These are phyloP conservation scores for Thymelicus lineola DNA, from an alignment of 2,888 invertebrate genomes.

Conservation along the genomic window DNA sequence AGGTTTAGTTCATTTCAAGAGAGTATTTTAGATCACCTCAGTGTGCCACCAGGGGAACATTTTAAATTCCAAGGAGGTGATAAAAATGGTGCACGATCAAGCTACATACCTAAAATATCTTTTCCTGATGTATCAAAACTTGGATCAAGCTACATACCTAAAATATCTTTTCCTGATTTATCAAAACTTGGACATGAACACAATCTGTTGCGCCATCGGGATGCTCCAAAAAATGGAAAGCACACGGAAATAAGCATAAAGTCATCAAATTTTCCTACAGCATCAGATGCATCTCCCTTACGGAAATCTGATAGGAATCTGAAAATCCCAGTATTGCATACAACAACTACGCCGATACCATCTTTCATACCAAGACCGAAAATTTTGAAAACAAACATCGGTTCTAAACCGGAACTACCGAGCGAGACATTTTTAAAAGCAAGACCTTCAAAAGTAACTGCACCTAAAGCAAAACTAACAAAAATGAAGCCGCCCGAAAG, in stretches of 20 bases:
- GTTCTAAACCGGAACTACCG: background rate
- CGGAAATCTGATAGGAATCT: conserved; percentile 1
- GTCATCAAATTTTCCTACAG: background rate
- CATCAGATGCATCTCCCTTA: background rate
- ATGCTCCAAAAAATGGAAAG: background rate
- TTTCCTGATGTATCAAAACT: background rate
- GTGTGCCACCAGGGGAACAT: background rate
- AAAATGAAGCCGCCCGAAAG: conserved; percentile 1
- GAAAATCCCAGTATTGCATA: background rate
- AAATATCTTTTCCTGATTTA: background rate
- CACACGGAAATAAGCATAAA: background rate
- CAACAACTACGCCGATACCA: conserved; percentile 9
- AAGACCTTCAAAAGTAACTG: background rate
- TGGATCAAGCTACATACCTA: background rate
- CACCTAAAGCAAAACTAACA: background rate
- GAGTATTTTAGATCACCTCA: conserved; percentile 45
- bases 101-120: conserved; percentile 2
- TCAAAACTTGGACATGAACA: conserved; percentile 10
- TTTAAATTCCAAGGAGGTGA: background rate
- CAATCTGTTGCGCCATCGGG: background rate
- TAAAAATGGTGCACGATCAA: background rate
- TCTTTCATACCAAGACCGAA: conserved; percentile 15
- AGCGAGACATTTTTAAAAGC: background rate
- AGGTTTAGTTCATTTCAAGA: conserved; percentile 61
- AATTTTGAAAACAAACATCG: conserved; percentile 10